A percentile compares a stretch with the other conserved stretches of the same genome.
Conservation (phyloP, 2,113 vertebrate genomes). For the Cyprinodon variegatus region DNA sequence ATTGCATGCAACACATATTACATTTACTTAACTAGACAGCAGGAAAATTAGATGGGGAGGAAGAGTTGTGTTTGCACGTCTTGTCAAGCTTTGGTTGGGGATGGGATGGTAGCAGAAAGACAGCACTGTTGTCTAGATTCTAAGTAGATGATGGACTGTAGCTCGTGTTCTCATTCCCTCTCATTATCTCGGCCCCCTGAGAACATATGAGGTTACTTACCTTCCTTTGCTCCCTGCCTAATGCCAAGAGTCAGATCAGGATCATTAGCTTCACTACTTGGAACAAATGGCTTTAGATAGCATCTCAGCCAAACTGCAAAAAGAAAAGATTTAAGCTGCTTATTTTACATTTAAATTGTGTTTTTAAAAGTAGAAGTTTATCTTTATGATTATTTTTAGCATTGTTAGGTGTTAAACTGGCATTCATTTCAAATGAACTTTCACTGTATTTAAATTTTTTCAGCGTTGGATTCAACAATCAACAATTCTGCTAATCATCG, state of each 20-base stretch:
- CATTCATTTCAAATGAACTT: constrained; percentile 8
- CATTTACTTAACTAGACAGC: constrained; percentile 51
- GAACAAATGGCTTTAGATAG: constrained; percentile 79
- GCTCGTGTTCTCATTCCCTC: constrained; percentile 66
- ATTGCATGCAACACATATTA: constrained; percentile 37
- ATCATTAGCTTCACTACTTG: constrained; percentile 79
- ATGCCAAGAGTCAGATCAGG: constrained; percentile 63
- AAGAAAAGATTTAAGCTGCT: constrained; percentile 60
- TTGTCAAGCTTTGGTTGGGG: constrained; percentile 12
- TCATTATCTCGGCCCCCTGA: constrained; percentile 64
- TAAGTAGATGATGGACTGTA: constrained; percentile 74
- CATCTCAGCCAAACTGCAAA: constrained; percentile 72
- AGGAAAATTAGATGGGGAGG: constrained; percentile 48
- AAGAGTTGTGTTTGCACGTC: constrained; percentile 32
- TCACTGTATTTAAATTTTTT: constrained; percentile 15
- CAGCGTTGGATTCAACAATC: constrained; percentile 33
- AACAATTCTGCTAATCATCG: constrained; percentile 55
- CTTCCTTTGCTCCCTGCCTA: constrained; percentile 62
- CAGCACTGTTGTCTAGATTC: constrained; percentile 55
- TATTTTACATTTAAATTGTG: constrained; percentile 50
- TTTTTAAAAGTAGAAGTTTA: constrained; percentile 16
- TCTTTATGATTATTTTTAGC: constrained; percentile 19
- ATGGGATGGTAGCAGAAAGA: constrained; percentile 20
- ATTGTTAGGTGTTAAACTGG: constrained; percentile 16
- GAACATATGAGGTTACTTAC: constrained; percentile 75